Evolutionary conservation across 2,888 invertebrate genomes (phyloP), one percentile per base, ranked within the genome.

Genomic region (Cetonia aurata): DNA sequence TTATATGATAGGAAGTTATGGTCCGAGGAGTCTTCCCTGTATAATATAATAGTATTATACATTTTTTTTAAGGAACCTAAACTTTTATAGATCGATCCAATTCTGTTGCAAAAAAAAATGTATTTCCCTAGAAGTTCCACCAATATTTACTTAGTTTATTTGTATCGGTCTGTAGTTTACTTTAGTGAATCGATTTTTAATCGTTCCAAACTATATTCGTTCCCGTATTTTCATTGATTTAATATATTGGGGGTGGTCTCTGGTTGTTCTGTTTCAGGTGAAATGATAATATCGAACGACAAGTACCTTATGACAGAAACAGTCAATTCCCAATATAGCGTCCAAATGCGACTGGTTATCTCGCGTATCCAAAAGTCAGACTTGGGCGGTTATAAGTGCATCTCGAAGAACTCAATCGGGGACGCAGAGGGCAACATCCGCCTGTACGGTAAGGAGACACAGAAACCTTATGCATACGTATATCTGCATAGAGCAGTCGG

Each of bases 401-500:
- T 95, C 80, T 95, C 95, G 65, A 95, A 96, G 86, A 96, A 96
- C 85, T 95, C 95, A 73, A 94, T 96, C 79, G 96, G 96, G 0
- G 95, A 94, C 79, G 94, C 96, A 12, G 95, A 95, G 83, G 95
- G 95, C 71, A 94, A 92, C 82, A 96, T 96, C 79, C 89, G 95
- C 78, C 88, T 96, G 75, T 95, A 96, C 83, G 94, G 96, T 96
- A 85, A 90, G 92, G 41, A 57, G 31, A 41, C 41, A 75, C 56
- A 41, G 15, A 57, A 13, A 57, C 41, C 10, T 37, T 37, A 37
- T 37, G 37, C 33, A 41, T 37, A 17, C 59, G 13, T 6, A 60
- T 13, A 13, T 41, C 10, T 17, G 6, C 41, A n/a, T n/a, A n/a
- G n/a, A n/a, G n/a, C 17, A 15, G 57, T 17, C 41, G 37, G 57